Percentiles rank a stretch among this genome's conserved stretches.
These are phyloP conservation scores for Oasisia sp. DNA, from an alignment of 2,888 invertebrate genomes.

Conservation along the genomic window DNA sequence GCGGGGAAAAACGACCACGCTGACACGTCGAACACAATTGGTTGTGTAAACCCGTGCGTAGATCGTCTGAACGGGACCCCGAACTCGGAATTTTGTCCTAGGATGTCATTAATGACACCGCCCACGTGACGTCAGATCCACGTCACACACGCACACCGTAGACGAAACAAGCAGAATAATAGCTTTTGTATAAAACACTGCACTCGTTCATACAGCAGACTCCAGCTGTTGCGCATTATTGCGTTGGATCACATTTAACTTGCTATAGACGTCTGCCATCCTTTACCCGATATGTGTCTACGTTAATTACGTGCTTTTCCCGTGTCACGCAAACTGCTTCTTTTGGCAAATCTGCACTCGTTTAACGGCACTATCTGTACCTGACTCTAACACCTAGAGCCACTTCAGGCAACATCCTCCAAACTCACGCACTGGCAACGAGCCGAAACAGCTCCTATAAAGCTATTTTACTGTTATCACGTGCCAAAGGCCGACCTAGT, in stretches of 20 bases:
- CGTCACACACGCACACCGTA: background rate
- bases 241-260: background rate
- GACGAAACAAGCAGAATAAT: background rate
- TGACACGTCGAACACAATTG: background rate
- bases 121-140: background rate
- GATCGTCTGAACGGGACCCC: background rate
- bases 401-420: no score
- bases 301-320: no score
- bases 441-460: no score
- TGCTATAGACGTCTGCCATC: background rate
- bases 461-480: no score
- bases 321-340: no score
- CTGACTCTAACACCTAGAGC: no score
- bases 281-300: no score
- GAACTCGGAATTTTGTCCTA: background rate
- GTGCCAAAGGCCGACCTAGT: no score
- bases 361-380: no score
- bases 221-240: background rate
- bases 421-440: no score
- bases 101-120: background rate
- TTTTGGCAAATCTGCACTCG: no score
- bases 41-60: background rate
- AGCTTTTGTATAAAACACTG: background rate
- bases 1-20: background rate
- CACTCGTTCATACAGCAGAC: background rate